Conservation (phyloP, 2,888 invertebrate species). For the Crepidodera aurea region DNA sequence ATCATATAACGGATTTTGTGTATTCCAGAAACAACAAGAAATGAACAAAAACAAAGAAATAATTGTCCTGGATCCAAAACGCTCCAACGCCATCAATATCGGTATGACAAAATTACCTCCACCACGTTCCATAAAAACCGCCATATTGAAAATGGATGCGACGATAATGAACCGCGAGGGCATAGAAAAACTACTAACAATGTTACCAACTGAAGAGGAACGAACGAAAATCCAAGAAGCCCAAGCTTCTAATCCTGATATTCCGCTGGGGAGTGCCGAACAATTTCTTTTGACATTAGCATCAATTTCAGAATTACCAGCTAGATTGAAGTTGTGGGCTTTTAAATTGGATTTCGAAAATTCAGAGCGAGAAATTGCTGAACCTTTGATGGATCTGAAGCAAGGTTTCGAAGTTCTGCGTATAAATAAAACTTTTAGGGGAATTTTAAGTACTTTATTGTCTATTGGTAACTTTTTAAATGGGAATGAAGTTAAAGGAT, state of each 20-base stretch:
- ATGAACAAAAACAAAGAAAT: slow-evolving; percentile 88
- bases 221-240: slow-evolving; percentile 96
- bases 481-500: slow-evolving; percentile 91
- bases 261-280: slow-evolving; percentile 94
- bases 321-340: slow-evolving; percentile 94
- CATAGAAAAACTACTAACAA: slow-evolving; percentile 95
- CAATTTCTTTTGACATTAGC: slow-evolving; percentile 97
- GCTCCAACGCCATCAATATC: slow-evolving; percentile 99
- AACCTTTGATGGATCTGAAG: slow-evolving; percentile 98
- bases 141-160: slow-evolving; percentile 98
- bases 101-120: slow-evolving; percentile 99
- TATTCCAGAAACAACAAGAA: slow-evolving; percentile 78
- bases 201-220: slow-evolving; percentile 96
- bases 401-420: slow-evolving; percentile 93
- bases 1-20: no score
- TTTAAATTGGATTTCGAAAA: slow-evolving; percentile 99
- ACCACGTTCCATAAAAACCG: slow-evolving; percentile 97
- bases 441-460: slow-evolving; percentile 90
- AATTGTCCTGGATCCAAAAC: slow-evolving; percentile 93
- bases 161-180: slow-evolving; percentile 98
- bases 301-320: slow-evolving; percentile 93
- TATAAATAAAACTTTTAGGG: slow-evolving; percentile 92
- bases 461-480: slow-evolving; percentile 97
- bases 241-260: slow-evolving; percentile 88
- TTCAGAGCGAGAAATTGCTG: slow-evolving; percentile 97